These are phyloP conservation scores for Lampris incognitus DNA, from an alignment of 2,113 vertebrate species.

Conservation along the genomic window DNA sequence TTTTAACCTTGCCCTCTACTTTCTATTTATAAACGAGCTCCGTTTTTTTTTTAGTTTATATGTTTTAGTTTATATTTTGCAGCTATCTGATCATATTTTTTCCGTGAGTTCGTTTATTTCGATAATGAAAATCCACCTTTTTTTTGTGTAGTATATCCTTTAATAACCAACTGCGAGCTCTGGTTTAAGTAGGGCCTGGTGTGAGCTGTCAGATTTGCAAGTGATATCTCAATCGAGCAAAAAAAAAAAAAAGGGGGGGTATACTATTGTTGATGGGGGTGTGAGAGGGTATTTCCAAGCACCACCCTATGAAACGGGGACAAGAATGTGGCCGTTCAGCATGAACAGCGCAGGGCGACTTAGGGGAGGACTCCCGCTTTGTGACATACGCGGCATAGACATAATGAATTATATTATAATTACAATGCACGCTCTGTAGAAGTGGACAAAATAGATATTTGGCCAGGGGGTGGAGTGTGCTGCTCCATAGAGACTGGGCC, in stretches of 20 bases:
- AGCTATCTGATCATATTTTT: conserved; percentile 23
- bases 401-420: conserved; percentile 91
- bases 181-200: conserved; percentile 44
- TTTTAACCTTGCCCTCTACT: not conserved
- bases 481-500: conserved; percentile 76
- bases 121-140: conserved; percentile 16
- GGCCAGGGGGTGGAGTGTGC: conserved; percentile 82
- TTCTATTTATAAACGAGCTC: not conserved
- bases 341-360: conserved; percentile 80
- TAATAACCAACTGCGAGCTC: conserved; percentile 32
- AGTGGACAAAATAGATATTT: conserved; percentile 87
- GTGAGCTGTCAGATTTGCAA: conserved; percentile 81
- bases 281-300: conserved; percentile 78
- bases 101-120: not conserved
- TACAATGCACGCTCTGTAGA: conserved; percentile 86
- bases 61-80: not conserved
- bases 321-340: conserved; percentile 83
- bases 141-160: conserved; percentile 21
- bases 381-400: conserved; percentile 82
- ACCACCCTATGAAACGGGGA: conserved; percentile 72
- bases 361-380: conserved; percentile 80
- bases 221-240: conserved; percentile 86
- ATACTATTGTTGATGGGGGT: conserved; percentile 75
- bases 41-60: conserved; percentile 1
- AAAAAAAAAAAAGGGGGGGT: conserved; percentile 26